Conservation (phyloP, 2,113 vertebrate species). For the Rhagologus leucostigma region DNA sequence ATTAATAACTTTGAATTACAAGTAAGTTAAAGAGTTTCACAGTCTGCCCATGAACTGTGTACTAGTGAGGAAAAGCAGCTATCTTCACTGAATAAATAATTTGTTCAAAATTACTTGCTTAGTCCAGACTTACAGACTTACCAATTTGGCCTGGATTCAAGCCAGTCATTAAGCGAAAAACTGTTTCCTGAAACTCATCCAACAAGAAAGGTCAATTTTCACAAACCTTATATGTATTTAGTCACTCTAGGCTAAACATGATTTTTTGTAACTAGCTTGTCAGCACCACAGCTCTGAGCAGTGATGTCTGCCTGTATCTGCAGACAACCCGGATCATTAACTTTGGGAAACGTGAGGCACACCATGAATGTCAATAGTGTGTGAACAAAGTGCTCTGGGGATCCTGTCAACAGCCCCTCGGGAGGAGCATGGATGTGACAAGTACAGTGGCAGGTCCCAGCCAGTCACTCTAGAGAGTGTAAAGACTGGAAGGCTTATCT, state of each 20-base stretch:
- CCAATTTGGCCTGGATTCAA: conserved; percentile 36
- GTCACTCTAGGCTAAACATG: not conserved
- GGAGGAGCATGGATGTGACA: not conserved
- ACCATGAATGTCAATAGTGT: not conserved
- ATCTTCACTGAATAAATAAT: conserved; percentile 56
- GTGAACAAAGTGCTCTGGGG: not conserved
- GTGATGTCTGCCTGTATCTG: conserved; percentile 2
- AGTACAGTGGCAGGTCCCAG: not conserved
- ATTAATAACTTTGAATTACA: conserved; percentile 54
- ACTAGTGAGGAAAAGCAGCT: conserved; percentile 42
- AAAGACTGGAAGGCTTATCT: not conserved
- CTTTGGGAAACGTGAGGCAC: not conserved
- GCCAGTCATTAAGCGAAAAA: not conserved
- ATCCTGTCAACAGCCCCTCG: not conserved
- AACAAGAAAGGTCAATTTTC: not conserved
- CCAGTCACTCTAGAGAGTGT: not conserved
- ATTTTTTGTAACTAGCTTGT: not conserved
- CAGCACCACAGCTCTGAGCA: not conserved
- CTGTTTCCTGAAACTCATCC: not conserved
- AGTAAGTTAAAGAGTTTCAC: conserved; percentile 37
- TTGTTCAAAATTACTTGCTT: conserved; percentile 33
- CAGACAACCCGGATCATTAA: not conserved
- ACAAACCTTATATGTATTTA: not conserved
- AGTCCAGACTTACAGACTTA: not conserved
- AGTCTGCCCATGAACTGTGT: not conserved